Conservation (phyloP, 1,140 invertebrate species). For the Rhagoletis pomonella region DNA sequence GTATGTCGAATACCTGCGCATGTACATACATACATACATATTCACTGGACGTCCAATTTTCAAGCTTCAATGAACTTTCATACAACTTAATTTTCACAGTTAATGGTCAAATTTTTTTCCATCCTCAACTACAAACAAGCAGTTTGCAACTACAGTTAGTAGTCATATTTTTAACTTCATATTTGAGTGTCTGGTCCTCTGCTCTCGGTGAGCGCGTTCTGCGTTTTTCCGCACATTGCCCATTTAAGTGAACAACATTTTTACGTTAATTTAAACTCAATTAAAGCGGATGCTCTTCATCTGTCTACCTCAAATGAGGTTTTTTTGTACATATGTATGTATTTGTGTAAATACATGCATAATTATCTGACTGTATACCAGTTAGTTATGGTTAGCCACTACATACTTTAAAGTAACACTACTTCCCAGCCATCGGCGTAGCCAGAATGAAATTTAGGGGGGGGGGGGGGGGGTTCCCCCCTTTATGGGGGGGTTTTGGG, state of each 20-base stretch:
- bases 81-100: not conserved
- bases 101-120: not conserved
- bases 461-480: too few relatives aligned
- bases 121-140: not conserved
- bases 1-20: not conserved
- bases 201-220: not conserved
- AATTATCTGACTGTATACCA: slow-evolving; percentile 12
- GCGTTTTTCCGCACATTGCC: slow-evolving; percentile 34
- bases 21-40: not conserved
- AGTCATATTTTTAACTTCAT: not conserved
- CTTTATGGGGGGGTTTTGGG: too few relatives aligned
- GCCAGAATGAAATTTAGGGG: too few relatives aligned
- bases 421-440: too few relatives aligned
- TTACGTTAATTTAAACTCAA: slow-evolving; percentile 50
- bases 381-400: not conserved
- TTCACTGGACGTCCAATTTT: not conserved
- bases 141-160: not conserved
- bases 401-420: not conserved
- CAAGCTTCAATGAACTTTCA: not conserved
- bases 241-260: slow-evolving; percentile 39
- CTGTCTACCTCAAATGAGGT: not conserved
- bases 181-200: not conserved
- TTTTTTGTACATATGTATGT: slow-evolving; percentile 21
- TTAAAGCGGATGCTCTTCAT: slow-evolving; percentile 31
- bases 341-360: not conserved